phyloP scores from a whole-genome alignment of 2,797 vertebrate species.

The Urocyon cinereoargenteus region DNA sequence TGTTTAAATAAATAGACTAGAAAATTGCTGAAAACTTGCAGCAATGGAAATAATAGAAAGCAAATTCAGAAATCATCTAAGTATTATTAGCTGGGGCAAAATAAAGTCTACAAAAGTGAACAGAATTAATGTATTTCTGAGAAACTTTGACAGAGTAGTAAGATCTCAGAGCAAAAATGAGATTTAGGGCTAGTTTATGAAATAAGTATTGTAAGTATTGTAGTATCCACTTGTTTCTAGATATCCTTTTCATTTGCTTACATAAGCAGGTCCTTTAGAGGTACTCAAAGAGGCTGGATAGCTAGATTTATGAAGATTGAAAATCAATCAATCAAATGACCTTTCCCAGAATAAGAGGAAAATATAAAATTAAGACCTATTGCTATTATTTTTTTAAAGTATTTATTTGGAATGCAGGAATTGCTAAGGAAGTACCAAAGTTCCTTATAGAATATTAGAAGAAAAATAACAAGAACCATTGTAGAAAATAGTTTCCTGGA shows the following conservation, averaged over 20 bases:
- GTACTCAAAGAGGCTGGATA: fast-evolving
- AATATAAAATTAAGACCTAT: not conserved
- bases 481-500: not conserved
- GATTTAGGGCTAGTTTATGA: not conserved
- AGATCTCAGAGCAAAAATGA: not conserved
- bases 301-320: not conserved
- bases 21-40: not conserved
- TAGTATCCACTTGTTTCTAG: not conserved
- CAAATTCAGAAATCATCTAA: not conserved
- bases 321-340: not conserved
- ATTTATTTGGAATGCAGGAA: not conserved
- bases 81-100: no score
- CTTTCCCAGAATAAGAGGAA: not conserved
- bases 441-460: not conserved
- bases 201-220: not conserved
- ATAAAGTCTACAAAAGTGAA: not conserved
- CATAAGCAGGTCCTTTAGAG: not conserved
- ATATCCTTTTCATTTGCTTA: not conserved
- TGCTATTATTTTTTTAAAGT: not conserved
- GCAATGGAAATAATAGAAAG: not conserved
- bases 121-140: not conserved
- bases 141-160: not conserved
- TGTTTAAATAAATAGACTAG: slow-evolving; percentile 51
- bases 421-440: not conserved
- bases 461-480: not conserved